Base-by-base conservation (phyloP, 2,113 vertebrate genomes). In the Phoxinus phoxinus region DNA sequence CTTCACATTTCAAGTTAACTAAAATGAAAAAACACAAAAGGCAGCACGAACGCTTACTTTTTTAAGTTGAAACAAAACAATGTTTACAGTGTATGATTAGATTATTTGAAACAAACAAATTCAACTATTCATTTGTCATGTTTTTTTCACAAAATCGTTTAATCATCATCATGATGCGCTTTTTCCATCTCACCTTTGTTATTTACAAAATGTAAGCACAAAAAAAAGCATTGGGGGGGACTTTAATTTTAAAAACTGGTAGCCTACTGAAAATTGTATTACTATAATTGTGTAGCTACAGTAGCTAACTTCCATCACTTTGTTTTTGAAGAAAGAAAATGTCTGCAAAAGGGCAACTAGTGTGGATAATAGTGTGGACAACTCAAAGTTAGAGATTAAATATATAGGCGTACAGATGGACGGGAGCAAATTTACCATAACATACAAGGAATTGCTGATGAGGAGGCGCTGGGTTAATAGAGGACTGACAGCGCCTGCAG, bases 391-490 rank as follows among this genome's bases (percentile, higher is more conserved):
- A 59, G 53, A 7, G 58, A 41, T 79, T 48, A 81, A 48, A 51
- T 25, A 67, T 0, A 69, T 32, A 35, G 27, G 17, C 6, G 27
- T 69, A 53, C 78, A 65, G 58, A 81, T 65, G 78, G 30, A 69
- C 27, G 1, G 63, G 23, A 51, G 37, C 25, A 65, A 25, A 48
- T 46, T 67, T 65, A 32, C 41, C 35, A 65, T 44, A 48, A 46
- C 44, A 63, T 27, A 13, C 15, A 81, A 65, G 37, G 10, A 81
- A 81, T 37, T 3, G 63, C 37, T 80, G 56, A 82, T 65, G 35
- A 85, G 46, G 61, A 85, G 76, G 19, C 61, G 9, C 41, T 84
- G 51, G 85, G 37, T 51, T 75, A 71, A 88, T 80, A 85, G 37
- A 46, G 61, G 6, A 72, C 72, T 85, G 86, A 87, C 83, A 74